Evolutionary conservation across 2,113 vertebrate species (phyloP).

Genomic region (Periophthalmodon schlosseri): DNA sequence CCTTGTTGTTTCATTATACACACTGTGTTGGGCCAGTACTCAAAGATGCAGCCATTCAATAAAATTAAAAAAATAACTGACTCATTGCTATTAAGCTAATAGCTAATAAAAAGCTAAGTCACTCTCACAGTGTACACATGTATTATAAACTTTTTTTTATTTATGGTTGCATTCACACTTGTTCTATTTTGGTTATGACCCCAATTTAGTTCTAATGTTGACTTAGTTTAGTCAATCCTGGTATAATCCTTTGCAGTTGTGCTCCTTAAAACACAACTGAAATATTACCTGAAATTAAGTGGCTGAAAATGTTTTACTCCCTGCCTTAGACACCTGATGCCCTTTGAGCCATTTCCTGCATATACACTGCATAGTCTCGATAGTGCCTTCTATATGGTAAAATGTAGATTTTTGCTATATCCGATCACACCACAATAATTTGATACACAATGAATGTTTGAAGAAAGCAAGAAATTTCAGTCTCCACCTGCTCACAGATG

Average conservation of each 20-base stretch:
- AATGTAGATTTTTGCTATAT: background rate
- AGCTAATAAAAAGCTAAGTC: too few relatives aligned
- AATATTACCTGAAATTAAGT: background rate
- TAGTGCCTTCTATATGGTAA: background rate
- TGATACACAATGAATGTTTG: background rate
- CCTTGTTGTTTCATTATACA: background rate
- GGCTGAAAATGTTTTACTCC: background rate
- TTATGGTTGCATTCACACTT: too few relatives aligned
- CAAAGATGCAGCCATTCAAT: background rate
- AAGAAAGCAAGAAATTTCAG: background rate
- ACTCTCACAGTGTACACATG: too few relatives aligned
- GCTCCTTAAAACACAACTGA: background rate
- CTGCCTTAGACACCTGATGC: background rate
- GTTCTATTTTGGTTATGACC: too few relatives aligned
- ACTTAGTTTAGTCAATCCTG: too few relatives aligned
- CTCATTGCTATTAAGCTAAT: too few relatives aligned
- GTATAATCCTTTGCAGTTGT: too few relatives aligned
- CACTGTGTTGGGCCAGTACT: background rate
- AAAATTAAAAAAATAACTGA: background rate
- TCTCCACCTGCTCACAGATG: slow-evolving; percentile 73
- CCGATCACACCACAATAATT: background rate
- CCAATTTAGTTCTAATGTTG: too few relatives aligned
- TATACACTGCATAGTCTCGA: background rate
- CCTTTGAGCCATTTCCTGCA: background rate
- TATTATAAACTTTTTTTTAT: too few relatives aligned